These are phyloP conservation scores for Lagorchestes hirsutus DNA, from an alignment of 2,797 vertebrate genomes.

Conservation along the genomic window DNA sequence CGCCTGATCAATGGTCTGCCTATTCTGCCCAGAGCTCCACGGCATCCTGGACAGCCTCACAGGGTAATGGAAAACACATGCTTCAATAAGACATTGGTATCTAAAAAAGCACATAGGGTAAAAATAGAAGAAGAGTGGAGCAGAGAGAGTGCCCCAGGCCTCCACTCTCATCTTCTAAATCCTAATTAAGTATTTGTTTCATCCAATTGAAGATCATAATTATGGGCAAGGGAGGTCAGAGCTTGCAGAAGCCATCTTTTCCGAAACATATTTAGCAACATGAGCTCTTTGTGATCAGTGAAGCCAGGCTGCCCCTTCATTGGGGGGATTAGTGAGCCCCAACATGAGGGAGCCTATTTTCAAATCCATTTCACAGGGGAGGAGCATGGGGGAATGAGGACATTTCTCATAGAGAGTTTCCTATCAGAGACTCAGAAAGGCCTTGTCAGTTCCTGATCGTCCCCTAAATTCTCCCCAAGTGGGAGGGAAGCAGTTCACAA, in stretches of 20 bases:
- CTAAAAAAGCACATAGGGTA: slow-evolving; percentile 12
- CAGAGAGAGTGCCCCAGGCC: not conserved
- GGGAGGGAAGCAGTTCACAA: not conserved
- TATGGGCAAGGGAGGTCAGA: not conserved
- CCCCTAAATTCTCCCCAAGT: not conserved
- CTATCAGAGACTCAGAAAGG: not conserved
- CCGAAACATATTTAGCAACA: slow-evolving; percentile 19
- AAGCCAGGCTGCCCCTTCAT: not conserved
- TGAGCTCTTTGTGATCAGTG: not conserved
- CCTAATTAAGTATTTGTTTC: slow-evolving; percentile 50
- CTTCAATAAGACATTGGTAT: not conserved
- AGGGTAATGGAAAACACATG: slow-evolving; percentile 33
- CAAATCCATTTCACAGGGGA: not conserved
- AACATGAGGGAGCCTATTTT: not conserved
- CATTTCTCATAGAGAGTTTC: not conserved
- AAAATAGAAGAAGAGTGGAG: slow-evolving; percentile 28
- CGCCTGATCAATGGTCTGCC: slow-evolving; percentile 8
- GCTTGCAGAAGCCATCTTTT: not conserved
- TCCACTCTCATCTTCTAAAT: slow-evolving; percentile 34
- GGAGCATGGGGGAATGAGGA: not conserved
- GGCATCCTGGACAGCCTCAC: not conserved
- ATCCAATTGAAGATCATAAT: slow-evolving; percentile 50
- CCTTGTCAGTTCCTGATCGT: not conserved
- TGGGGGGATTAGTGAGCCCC: not conserved
- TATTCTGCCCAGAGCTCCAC: not conserved